Evolutionary conservation across 2,113 vertebrate species (phyloP).

Genomic region (Bungarus multicinctus): DNA sequence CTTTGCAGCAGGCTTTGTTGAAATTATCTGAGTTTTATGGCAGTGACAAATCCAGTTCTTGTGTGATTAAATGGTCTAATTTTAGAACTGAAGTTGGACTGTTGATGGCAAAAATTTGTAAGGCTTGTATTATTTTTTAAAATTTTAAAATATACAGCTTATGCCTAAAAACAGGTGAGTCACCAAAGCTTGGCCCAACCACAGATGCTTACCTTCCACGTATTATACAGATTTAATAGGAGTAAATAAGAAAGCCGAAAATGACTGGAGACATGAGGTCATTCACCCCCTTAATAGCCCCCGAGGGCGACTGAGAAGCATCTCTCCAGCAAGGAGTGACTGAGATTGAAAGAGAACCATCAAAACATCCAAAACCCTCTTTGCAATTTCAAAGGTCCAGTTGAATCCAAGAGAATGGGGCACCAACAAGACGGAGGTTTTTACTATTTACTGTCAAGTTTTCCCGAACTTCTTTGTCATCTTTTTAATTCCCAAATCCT

Average conservation of each 20-base stretch:
- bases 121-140: neutral
- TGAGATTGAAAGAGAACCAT: neutral
- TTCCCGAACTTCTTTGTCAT: neutral
- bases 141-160: neutral
- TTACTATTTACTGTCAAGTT: neutral
- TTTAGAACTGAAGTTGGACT: neutral
- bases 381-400: neutral
- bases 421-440: neutral
- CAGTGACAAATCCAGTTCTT: neutral
- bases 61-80: neutral
- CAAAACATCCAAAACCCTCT: neutral
- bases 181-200: neutral
- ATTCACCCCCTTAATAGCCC: neutral
- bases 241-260: neutral
- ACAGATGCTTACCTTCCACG: neutral
- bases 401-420: neutral
- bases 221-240: neutral
- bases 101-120: neutral
- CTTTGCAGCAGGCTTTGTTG: neutral
- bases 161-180: slow-evolving; percentile 23
- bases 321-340: neutral
- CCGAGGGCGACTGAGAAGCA: neutral
- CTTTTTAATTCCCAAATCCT: neutral
- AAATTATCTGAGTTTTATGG: neutral
- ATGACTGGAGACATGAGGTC: neutral